Evolutionary conservation across 2,113 vertebrate species (phyloP).

Genomic region (Apteryx mantelli): DNA sequence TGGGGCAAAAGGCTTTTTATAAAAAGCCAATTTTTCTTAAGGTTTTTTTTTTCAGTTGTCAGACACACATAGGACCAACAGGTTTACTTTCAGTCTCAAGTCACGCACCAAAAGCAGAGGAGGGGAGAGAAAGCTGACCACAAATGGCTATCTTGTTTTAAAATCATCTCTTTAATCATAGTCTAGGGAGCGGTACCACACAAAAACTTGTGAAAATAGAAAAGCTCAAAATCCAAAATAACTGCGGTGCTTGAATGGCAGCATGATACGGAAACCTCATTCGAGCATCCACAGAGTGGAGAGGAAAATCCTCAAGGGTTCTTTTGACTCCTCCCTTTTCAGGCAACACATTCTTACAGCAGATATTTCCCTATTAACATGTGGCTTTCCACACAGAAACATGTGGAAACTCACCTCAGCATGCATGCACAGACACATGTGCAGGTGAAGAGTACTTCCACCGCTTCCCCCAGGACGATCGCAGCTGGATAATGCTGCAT

Average conservation of each 20-base stretch:
- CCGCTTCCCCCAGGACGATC: background rate
- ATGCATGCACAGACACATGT: rapidly evolving
- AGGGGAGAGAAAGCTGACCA: background rate
- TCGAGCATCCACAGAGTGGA: rapidly evolving
- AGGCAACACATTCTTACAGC: background rate
- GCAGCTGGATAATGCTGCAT: background rate
- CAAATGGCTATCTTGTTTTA: background rate
- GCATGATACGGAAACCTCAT: background rate
- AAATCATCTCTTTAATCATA: background rate
- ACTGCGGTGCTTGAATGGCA: background rate
- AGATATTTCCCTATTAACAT: background rate
- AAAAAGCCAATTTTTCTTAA: background rate
- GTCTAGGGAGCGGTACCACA: background rate
- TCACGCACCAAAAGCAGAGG: background rate
- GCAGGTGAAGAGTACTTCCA: background rate
- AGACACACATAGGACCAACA: background rate
- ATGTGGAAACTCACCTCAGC: background rate
- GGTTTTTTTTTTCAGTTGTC: background rate
- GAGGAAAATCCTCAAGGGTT: background rate
- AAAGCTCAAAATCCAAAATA: background rate
- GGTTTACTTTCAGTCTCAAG: background rate
- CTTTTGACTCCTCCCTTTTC: background rate
- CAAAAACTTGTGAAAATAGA: background rate
- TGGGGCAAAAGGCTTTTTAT: background rate
- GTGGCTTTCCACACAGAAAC: background rate